These are phyloP conservation scores for Drosophila seguyi DNA, from an alignment of 1,140 invertebrate species.

Conservation along the genomic window DNA sequence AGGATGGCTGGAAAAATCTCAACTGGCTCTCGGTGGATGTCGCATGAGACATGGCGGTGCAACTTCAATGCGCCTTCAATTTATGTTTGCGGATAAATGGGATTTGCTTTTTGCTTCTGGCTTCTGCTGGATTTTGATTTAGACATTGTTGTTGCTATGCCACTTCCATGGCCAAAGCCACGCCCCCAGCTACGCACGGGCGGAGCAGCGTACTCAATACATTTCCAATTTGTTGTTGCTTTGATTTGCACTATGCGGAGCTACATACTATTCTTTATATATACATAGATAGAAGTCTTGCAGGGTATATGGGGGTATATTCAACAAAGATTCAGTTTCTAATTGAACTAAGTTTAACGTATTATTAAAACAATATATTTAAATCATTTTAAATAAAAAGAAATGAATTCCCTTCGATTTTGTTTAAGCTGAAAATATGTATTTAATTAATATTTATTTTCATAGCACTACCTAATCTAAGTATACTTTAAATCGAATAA, in stretches of 20 bases:
- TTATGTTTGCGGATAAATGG: conserved; percentile 84
- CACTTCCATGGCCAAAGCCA: conserved; percentile 10
- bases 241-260: conserved; percentile 71
- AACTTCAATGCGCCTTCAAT: conserved; percentile 78
- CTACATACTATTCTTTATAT: conserved; percentile 1
- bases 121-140: conserved; percentile 67
- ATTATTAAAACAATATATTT: not conserved
- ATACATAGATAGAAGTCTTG: conserved; percentile 20
- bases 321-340: too few relatives aligned
- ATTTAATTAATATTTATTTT: too few relatives aligned
- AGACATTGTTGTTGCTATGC: conserved; percentile 58
- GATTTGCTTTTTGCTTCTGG: conserved; percentile 73
- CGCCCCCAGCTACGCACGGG: conserved; percentile 45
- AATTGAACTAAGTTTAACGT: too few relatives aligned
- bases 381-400: not conserved
- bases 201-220: conserved; percentile 55
- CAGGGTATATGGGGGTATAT: conserved; percentile 15
- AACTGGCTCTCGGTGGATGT: conserved; percentile 36
- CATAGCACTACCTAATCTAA: too few relatives aligned
- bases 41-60: conserved; percentile 70
- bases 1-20: conserved; percentile 38
- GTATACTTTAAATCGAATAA: too few relatives aligned
- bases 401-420: too few relatives aligned
- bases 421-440: too few relatives aligned
- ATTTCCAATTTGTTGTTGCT: conserved; percentile 80